Conservation (phyloP, 2,113 vertebrate genomes). For the Xenus cinereus region DNA sequence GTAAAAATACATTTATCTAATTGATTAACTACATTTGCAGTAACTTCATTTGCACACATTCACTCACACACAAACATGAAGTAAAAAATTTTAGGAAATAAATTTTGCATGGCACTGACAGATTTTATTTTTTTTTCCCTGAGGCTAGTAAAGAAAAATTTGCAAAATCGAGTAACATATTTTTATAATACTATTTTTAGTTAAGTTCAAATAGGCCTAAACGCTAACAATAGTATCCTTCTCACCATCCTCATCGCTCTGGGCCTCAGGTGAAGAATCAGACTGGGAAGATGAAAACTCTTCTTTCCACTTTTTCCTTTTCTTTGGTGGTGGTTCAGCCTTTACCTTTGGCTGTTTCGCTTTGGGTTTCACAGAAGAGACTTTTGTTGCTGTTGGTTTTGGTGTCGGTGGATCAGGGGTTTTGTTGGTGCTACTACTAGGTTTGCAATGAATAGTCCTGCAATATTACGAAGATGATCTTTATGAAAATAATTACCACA, state of each 20-base stretch:
- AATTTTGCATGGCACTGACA: background rate
- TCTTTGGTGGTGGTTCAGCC: constrained; percentile 96
- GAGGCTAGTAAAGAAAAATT: background rate
- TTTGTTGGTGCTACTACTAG: constrained; percentile 70
- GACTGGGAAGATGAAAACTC: constrained; percentile 86
- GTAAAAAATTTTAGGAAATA: background rate
- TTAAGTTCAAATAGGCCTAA: background rate
- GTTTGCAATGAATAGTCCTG: constrained; percentile 75
- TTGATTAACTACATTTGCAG: background rate
- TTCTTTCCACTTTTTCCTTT: constrained; percentile 97
- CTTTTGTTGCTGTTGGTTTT: constrained; percentile 80
- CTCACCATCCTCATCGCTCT: constrained; percentile 87
- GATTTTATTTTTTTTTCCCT: background rate
- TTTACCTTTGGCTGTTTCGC: constrained; percentile 87
- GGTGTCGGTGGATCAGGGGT: constrained; percentile 70
- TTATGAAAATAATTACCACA: background rate
- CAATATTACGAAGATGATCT: constrained; percentile 14
- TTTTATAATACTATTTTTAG: background rate
- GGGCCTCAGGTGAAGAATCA: constrained; percentile 86
- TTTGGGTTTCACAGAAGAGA: constrained; percentile 81
- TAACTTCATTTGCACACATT: background rate
- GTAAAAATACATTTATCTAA: background rate
- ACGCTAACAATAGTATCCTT: background rate
- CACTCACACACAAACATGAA: background rate
- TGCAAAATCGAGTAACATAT: background rate